Percentiles rank a stretch among this genome's conserved stretches.
These are phyloP conservation scores for Mythimna impura DNA, from an alignment of 2,888 invertebrate species.

Conservation along the genomic window DNA sequence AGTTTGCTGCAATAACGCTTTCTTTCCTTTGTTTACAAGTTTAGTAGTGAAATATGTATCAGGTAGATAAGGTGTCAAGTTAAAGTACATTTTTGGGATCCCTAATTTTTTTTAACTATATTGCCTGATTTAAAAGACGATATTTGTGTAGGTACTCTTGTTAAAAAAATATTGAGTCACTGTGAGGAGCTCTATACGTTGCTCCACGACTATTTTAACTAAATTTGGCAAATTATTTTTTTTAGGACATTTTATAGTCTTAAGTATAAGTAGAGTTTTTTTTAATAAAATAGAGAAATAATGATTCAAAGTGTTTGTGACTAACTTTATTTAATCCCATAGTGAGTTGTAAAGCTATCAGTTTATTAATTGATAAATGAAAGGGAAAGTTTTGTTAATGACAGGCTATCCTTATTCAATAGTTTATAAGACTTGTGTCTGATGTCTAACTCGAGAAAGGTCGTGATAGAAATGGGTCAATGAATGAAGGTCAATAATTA, in stretches of 20 bases:
- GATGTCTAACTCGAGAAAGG: not conserved
- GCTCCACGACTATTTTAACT: too few relatives aligned
- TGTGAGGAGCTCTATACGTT: not conserved
- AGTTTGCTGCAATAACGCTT: slow-evolving; percentile 50
- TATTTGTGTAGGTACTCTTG: not conserved
- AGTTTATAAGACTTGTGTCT: slow-evolving; percentile 25
- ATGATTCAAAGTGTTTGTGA: not conserved
- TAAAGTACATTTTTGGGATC: not conserved
- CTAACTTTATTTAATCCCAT: slow-evolving; percentile 1
- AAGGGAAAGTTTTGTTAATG: slow-evolving; percentile 29
- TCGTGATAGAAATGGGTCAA: slow-evolving; percentile 30
- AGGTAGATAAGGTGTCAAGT: not conserved
- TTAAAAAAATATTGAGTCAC: not conserved
- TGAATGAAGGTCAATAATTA: slow-evolving; percentile 3
- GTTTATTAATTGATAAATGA: slow-evolving; percentile 1
- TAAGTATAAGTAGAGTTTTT: too few relatives aligned
- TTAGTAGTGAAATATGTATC: slow-evolving; percentile 7
- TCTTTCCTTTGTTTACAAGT: slow-evolving; percentile 62
- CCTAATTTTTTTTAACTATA: not conserved
- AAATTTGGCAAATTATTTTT: too few relatives aligned
- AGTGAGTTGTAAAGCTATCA: not conserved
- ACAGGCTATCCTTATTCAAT: slow-evolving; percentile 31
- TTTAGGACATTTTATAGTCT: too few relatives aligned
- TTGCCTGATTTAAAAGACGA: not conserved
- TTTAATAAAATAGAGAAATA: too few relatives aligned